Evolutionary conservation across 2,888 invertebrate species (phyloP).

Genomic region (Esperia sulphurella): DNA sequence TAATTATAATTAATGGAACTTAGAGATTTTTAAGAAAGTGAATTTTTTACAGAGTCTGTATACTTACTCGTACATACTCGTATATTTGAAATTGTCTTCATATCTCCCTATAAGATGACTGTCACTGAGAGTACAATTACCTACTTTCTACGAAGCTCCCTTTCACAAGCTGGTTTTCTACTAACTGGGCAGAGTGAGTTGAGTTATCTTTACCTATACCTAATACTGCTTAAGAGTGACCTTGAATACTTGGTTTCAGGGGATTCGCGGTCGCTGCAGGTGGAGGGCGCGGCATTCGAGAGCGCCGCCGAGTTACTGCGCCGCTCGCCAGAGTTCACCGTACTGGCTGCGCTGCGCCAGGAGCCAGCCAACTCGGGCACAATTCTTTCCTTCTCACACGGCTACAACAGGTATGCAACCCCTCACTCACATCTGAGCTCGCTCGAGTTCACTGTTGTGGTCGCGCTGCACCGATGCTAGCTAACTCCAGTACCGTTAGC

Average conservation of each 20-base stretch:
- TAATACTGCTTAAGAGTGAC: too few relatives aligned
- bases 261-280: slow-evolving; percentile 85
- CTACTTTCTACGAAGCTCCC: too few relatives aligned
- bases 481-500: too few relatives aligned
- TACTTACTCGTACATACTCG: too few relatives aligned
- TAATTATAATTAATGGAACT: neutral
- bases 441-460: neutral
- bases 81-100: too few relatives aligned
- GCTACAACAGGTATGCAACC: slow-evolving; percentile 82
- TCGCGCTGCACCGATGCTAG: too few relatives aligned
- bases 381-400: slow-evolving; percentile 90
- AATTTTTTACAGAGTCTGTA: too few relatives aligned
- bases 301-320: slow-evolving; percentile 84
- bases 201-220: too few relatives aligned
- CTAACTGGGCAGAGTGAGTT: too few relatives aligned
- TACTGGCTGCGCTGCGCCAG: slow-evolving; percentile 87
- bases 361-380: slow-evolving; percentile 90
- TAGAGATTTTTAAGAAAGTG: neutral
- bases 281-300: slow-evolving; percentile 83
- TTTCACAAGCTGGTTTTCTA: too few relatives aligned
- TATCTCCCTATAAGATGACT: too few relatives aligned
- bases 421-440: neutral
- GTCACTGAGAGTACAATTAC: too few relatives aligned
- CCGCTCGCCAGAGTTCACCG: slow-evolving; percentile 88
- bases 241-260: slow-evolving; percentile 61